These are phyloP conservation scores for Scaptomyza flava DNA, from an alignment of 2,888 invertebrate genomes.

Conservation along the genomic window DNA sequence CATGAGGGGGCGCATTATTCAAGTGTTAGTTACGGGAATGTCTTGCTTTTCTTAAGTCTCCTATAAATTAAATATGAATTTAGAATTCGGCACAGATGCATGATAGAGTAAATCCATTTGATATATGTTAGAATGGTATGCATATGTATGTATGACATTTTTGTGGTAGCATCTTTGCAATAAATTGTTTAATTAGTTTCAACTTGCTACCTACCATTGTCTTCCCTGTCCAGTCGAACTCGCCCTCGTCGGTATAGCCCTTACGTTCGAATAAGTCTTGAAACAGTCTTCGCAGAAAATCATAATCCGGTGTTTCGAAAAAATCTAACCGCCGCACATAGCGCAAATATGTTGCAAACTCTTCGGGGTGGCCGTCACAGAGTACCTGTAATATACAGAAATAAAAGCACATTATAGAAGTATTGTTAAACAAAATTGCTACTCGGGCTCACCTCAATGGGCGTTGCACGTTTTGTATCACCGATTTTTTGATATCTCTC, in stretches of 20 bases:
- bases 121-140: constrained; percentile 1
- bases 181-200: constrained; percentile 1
- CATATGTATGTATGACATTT: constrained; percentile 4
- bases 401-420: constrained; percentile 8
- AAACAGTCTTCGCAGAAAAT: constrained; percentile 98
- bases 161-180: background rate
- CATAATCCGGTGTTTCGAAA: constrained; percentile 99
- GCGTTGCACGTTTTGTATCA: constrained; percentile 99
- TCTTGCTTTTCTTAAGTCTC: constrained; percentile 58
- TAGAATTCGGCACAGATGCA: constrained; percentile 63
- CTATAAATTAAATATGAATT: constrained; percentile 66
- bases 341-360: constrained; percentile 98
- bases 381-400: constrained; percentile 85
- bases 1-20: constrained; percentile 40
- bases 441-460: constrained; percentile 91
- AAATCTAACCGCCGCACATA: constrained; percentile 99
- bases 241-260: constrained; percentile 94
- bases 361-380: constrained; percentile 95
- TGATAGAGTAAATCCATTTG: constrained; percentile 24
- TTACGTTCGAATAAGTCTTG: constrained; percentile 95
- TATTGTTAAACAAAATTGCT: background rate
- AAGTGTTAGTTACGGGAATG: constrained; percentile 39
- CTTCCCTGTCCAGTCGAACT: constrained; percentile 98
- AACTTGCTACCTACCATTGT: constrained; percentile 86
- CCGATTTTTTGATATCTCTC: constrained; percentile 99